Evolutionary conservation across 2,888 invertebrate species (phyloP), one percentile per base, ranked within the genome.

Genomic region (Eugnorisma glareosa): DNA sequence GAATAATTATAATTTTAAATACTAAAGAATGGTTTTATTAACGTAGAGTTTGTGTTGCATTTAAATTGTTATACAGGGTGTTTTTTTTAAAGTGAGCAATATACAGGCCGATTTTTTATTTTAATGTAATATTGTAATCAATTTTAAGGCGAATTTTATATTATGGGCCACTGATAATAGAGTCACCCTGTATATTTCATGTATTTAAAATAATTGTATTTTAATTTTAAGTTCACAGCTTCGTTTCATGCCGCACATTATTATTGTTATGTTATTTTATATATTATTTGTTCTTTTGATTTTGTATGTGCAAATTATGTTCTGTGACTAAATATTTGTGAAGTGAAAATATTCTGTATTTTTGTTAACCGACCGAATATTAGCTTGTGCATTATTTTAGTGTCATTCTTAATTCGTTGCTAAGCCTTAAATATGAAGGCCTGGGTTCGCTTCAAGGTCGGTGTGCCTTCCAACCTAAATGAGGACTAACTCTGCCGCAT

Each of bases 31-130:
- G 15, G 8, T 81, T 71, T 76, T 74, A 13, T 48, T 82, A 51
- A 28, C 45, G 88, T 87, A 86, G 86, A 88, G 75, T 86, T 88
- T 84, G 79, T 87, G 87, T 88, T 87, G 74, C 66, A 83, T 80
- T 78, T 28, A 35, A 57, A 72, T 85, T 77, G 48, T 75, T 76
- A 77, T 80, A 82, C 61, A 48, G 28, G 66, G 6, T 77, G 73
- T 75, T 73, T 73, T 68, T 0, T 15, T 79, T 31, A 13, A 6
- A 28, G 61, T 77, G 69, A 54, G n/a, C 63, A 67, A n/a, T 75
- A 69, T 75, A 82, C 45, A 70, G 28, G 57, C 28, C 35, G 35
- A 35, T 61, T 37, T 35, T 63, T 63, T 13, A 63, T 63, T 37
- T 24, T 37, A 24, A n/a, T 54, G 10, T 10, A 51, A n/a, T 3